Base-by-base conservation (phyloP, 2,113 vertebrate genomes). In the Athene cunicularia region DNA sequence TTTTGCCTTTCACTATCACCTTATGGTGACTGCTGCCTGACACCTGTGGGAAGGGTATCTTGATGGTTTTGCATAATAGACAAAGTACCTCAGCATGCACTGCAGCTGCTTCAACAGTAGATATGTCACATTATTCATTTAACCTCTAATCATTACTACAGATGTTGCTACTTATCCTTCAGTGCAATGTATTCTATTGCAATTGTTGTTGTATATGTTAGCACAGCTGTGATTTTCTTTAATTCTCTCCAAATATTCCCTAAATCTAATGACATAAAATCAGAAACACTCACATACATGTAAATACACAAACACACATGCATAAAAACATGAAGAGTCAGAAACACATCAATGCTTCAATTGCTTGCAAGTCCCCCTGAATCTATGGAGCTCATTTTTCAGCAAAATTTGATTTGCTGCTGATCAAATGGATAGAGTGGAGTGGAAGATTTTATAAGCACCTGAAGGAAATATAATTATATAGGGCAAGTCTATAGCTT, bases 111-210 rank as follows among this genome's bases (percentile, higher is more conserved):
- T 70, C 82, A 71, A 12, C 27, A 30, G 11, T 71, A 30, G 24
- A 35, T 87, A 30, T 82, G 68, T 30, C 62, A 37, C 45, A 66
- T 24, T 58, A 66, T 82, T 74, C 17, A 62, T 85, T 84, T 74
- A 74, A 33, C 74, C 37, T 66, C 33, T 71, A 52, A 74, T 95
- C 37, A 19, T 91, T 80, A 47, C 41, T 88, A 64, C 71, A 97
- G 82, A 88, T 93, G 95, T 92, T 90, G 55, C 37, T 84, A 30
- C 47, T 83, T 93, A 86, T 59, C 32, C n/a, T 91, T 86, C 72
- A 84, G 23, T 81, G 52, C 71, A 47, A 80, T 62, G 21, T 30
- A 41, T 59, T 83, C 28, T 66, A 39, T 37, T 92, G 67, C 41
- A 53, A n/a, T 66, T 93, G 37, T 47, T 73, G 18, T 39, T 26